Conservation (phyloP, 2,797 vertebrate species). For the Microctenopoma steveboyesi region DNA sequence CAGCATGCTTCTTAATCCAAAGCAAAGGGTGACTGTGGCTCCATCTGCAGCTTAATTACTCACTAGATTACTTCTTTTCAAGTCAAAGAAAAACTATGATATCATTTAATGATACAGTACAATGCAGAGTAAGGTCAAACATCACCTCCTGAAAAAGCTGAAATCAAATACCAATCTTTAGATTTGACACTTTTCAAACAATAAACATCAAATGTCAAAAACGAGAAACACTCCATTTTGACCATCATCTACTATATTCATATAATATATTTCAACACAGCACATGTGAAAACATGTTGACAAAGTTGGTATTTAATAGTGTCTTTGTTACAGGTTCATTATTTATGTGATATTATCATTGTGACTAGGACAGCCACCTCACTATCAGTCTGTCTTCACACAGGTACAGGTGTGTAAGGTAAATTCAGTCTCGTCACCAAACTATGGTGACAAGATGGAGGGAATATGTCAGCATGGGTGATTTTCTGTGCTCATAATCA, state of each 20-base stretch:
- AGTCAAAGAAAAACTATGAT: slow-evolving; percentile 1
- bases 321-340: not conserved
- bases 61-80: not conserved
- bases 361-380: not conserved
- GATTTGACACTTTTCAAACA: not conserved
- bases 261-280: not conserved
- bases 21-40: slow-evolving; percentile 11
- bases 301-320: slow-evolving; percentile 2
- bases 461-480: not conserved
- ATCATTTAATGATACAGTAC: slow-evolving; percentile 6
- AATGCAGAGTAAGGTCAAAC: slow-evolving; percentile 15
- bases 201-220: not conserved
- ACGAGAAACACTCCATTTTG: not conserved
- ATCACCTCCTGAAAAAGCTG: slow-evolving; percentile 14
- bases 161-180: not conserved
- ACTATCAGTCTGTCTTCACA: not conserved
- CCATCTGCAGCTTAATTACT: not conserved
- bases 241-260: too few species aligned
- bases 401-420: not conserved
- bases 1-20: slow-evolving; percentile 9
- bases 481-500: not conserved
- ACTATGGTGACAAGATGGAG: slow-evolving; percentile 3
- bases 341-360: too few species aligned
- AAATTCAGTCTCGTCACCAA: not conserved
- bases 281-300: not conserved